Evolutionary conservation across 2,888 invertebrate species (phyloP).

Genomic region (Papilio gigon): DNA sequence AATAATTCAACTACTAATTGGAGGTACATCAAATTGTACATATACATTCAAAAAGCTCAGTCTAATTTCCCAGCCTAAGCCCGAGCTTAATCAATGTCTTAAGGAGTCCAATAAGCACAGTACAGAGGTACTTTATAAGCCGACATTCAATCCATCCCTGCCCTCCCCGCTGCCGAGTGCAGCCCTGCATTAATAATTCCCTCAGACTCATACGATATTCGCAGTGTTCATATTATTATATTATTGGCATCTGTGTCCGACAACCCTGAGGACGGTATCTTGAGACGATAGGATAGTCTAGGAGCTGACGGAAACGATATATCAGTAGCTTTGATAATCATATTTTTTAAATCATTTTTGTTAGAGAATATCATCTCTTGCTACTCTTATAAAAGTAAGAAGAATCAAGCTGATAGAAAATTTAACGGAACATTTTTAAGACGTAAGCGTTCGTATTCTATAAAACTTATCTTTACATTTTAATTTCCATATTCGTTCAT

Average conservation of each 20-base stretch:
- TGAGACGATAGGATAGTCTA: slow-evolving; percentile 62
- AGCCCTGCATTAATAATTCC: slow-evolving; percentile 77
- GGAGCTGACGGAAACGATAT: slow-evolving; percentile 51
- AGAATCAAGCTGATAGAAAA: no score
- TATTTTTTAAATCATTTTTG: not conserved
- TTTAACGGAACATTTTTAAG: no score
- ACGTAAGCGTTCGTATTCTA: no score
- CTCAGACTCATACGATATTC: slow-evolving; percentile 79
- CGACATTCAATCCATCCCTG: slow-evolving; percentile 52
- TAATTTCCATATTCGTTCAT: no score
- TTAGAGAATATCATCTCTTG: no score
- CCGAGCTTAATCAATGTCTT: slow-evolving; percentile 58
- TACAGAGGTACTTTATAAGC: slow-evolving; percentile 66
- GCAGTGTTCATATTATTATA: slow-evolving; percentile 74
- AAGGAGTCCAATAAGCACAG: slow-evolving; percentile 58
- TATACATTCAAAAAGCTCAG: slow-evolving; percentile 28
- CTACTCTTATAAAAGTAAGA: not conserved
- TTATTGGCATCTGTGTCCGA: slow-evolving; percentile 73
- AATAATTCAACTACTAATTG: no score
- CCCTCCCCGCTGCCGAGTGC: slow-evolving; percentile 61
- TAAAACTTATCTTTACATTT: no score
- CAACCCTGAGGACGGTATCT: slow-evolving; percentile 71
- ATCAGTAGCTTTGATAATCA: not conserved
- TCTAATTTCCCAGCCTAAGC: slow-evolving; percentile 38
- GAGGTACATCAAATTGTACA: not conserved